These are phyloP conservation scores for Brachystomella parvula DNA, from an alignment of 1,140 invertebrate species.

Conservation along the genomic window DNA sequence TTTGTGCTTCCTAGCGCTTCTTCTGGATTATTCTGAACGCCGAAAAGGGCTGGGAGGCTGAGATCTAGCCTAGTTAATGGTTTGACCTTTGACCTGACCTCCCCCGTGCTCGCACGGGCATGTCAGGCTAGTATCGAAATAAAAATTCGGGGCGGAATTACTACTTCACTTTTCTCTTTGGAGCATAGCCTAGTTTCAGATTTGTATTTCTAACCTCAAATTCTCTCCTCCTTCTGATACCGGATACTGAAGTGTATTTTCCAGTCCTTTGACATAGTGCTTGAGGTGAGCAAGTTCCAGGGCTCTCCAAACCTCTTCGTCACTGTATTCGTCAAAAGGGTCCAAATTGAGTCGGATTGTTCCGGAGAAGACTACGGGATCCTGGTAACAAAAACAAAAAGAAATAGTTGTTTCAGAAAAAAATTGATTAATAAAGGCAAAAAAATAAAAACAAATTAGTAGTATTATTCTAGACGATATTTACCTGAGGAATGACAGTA, in stretches of 20 bases:
- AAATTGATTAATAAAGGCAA: slow-evolving; percentile 12
- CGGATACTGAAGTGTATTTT: slow-evolving; percentile 65
- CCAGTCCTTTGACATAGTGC: slow-evolving; percentile 56
- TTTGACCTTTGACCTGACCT: no score
- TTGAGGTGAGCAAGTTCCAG: slow-evolving; percentile 47
- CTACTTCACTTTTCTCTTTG: no score
- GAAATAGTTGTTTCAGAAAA: background rate
- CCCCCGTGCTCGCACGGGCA: no score
- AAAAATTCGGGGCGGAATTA: no score
- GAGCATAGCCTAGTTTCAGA: no score
- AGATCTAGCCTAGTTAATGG: no score
- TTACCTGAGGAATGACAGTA: slow-evolving; percentile 84
- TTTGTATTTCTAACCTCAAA: slow-evolving; percentile 41
- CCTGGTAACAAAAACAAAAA: slow-evolving; percentile 44
- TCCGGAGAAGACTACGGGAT: slow-evolving; percentile 71
- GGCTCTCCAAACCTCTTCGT: slow-evolving; percentile 46
- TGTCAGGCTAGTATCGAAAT: no score
- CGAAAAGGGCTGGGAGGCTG: no score
- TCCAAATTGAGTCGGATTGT: slow-evolving; percentile 42
- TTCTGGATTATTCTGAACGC: no score
- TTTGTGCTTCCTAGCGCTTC: no score
- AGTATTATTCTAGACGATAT: no score
- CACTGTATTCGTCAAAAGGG: slow-evolving; percentile 44
- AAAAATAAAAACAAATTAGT: no score
- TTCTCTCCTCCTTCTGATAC: slow-evolving; percentile 36